Conservation (phyloP, 1,140 invertebrate genomes). For the Bombus superbus region DNA sequence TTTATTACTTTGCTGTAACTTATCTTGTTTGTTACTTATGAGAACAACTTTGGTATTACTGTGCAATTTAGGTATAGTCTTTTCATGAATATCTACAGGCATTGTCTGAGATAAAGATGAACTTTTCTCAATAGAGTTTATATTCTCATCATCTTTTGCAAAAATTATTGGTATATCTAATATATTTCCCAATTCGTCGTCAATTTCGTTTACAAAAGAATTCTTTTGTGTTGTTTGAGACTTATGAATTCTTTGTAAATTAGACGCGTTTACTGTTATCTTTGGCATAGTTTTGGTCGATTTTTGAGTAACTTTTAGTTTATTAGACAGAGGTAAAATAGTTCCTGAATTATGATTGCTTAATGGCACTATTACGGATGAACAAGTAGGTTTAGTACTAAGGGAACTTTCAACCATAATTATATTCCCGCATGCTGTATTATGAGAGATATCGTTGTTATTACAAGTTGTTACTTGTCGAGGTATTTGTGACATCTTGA, state of each 20-base stretch:
- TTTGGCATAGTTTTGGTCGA: slow-evolving; percentile 80
- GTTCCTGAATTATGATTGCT: slow-evolving; percentile 55
- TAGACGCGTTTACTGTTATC: slow-evolving; percentile 75
- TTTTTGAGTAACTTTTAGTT: slow-evolving; percentile 65
- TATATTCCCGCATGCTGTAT: slow-evolving; percentile 61
- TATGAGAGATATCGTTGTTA: slow-evolving; percentile 60
- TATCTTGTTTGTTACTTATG: slow-evolving; percentile 78
- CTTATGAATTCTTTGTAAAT: slow-evolving; percentile 64
- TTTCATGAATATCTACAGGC: slow-evolving; percentile 59
- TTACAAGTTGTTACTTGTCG: slow-evolving; percentile 55
- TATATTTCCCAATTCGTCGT: slow-evolving; percentile 85
- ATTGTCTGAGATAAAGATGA: slow-evolving; percentile 58
- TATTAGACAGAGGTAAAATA: slow-evolving; percentile 68
- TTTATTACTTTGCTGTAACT: slow-evolving; percentile 62
- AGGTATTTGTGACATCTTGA: slow-evolving; percentile 64
- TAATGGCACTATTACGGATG: slow-evolving; percentile 67
- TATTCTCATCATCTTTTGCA: slow-evolving; percentile 85
- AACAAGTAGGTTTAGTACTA: slow-evolving; percentile 47
- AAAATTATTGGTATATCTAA: slow-evolving; percentile 87
- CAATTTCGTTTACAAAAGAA: slow-evolving; percentile 72
- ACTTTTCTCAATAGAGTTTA: slow-evolving; percentile 76
- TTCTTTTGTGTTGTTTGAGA: slow-evolving; percentile 56
- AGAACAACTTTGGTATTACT: slow-evolving; percentile 74
- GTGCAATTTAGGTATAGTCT: slow-evolving; percentile 54
- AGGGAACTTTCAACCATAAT: slow-evolving; percentile 67